These are phyloP conservation scores for Danionella cerebrum DNA, from an alignment of 2,113 vertebrate species.

Conservation along the genomic window DNA sequence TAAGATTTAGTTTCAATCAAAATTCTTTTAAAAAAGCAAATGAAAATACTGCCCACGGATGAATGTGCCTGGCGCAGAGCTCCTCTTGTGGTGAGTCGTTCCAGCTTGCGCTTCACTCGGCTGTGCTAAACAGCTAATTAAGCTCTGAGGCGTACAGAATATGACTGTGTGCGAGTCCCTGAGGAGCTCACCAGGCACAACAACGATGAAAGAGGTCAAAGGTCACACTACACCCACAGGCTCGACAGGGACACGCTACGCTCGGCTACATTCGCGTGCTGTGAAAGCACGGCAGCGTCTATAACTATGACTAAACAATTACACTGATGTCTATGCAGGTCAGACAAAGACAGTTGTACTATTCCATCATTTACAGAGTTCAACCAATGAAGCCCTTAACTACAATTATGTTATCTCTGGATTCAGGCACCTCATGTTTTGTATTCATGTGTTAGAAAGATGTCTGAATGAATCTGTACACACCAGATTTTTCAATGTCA, in stretches of 20 bases:
- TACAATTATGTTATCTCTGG: no score
- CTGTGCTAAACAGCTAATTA: slow-evolving; percentile 29
- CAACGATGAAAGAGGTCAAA: slow-evolving; percentile 17
- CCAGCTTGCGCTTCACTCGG: neutral
- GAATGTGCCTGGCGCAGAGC: neutral
- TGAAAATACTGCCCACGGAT: no score
- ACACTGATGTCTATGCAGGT: neutral
- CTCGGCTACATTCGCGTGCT: neutral
- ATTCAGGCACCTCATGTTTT: neutral
- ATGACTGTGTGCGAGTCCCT: neutral
- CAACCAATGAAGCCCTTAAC: neutral
- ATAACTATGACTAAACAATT: slow-evolving; percentile 11
- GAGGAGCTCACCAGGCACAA: neutral
- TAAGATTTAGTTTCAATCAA: no score
- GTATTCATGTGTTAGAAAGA: neutral
- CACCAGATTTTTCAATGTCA: no score
- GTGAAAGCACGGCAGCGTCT: neutral
- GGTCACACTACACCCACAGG: slow-evolving; percentile 11
- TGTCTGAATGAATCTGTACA: no score
- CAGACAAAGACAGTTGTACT: neutral
- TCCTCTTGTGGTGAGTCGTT: neutral
- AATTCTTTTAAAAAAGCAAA: no score
- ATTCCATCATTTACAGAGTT: neutral
- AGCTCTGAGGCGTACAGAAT: slow-evolving; percentile 12
- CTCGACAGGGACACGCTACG: neutral